These are phyloP conservation scores for Hirudinaria manillensis DNA, from an alignment of 2,888 invertebrate genomes.

Conservation along the genomic window DNA sequence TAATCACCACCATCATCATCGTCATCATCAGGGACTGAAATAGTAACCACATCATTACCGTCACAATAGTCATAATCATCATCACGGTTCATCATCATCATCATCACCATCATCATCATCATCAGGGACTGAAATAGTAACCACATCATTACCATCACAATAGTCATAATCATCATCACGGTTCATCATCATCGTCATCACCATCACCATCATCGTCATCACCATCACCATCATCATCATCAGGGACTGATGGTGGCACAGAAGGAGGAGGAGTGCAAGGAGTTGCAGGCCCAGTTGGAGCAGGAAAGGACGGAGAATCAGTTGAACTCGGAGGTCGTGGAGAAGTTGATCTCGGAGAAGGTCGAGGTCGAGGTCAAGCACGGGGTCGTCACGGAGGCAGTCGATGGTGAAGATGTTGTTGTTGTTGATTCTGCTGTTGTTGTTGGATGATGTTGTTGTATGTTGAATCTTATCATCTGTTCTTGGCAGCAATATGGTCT, in stretches of 20 bases:
- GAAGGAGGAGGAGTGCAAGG: slow-evolving; percentile 66
- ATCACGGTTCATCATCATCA: too few species aligned
- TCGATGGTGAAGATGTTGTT: neutral
- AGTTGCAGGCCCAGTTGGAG: slow-evolving; percentile 68
- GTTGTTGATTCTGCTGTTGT: neutral
- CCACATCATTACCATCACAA: neutral
- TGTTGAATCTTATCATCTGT: too few species aligned
- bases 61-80: too few species aligned
- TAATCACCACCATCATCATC: too few species aligned
- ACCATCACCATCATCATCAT: too few species aligned
- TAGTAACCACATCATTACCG: too few species aligned
- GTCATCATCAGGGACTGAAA: too few species aligned
- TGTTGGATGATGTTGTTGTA: neutral
- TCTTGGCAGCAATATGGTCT: too few species aligned
- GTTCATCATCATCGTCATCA: neutral
- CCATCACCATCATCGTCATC: too few species aligned
- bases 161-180: neutral
- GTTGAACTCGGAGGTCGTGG: slow-evolving; percentile 71
- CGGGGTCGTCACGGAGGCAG: slow-evolving; percentile 34
- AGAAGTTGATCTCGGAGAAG: slow-evolving; percentile 64
- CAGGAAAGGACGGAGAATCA: slow-evolving; percentile 56
- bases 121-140: too few species aligned
- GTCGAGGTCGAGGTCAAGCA: slow-evolving; percentile 57
- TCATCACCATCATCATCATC: neutral
- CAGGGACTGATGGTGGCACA: slow-evolving; percentile 62